Evolutionary conservation across 1,140 invertebrate species (phyloP).

Genomic region (Bombus pyrosoma): DNA sequence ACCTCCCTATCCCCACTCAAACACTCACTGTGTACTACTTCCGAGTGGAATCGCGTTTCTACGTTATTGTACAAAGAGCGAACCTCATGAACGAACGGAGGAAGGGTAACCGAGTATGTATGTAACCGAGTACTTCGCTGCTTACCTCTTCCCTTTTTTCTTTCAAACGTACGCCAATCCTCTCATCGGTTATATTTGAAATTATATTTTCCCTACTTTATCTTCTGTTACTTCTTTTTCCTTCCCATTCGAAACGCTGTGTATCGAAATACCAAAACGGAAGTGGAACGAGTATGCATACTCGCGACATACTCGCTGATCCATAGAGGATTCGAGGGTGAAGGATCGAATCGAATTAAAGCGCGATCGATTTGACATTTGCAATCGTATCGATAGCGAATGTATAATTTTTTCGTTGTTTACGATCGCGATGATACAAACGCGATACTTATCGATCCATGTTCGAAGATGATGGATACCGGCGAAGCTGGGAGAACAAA

Average conservation of each 20-base stretch:
- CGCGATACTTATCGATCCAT: not conserved
- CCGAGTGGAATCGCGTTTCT: slow-evolving; percentile 34
- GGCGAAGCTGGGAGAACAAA: too few relatives aligned
- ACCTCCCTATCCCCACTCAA: slow-evolving; percentile 8
- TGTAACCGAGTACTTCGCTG: not conserved
- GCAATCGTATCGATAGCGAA: too few relatives aligned
- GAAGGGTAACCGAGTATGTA: not conserved
- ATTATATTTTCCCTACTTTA: not conserved
- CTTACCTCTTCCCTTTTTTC: not conserved
- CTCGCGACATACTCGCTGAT: too few relatives aligned
- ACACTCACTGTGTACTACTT: not conserved
- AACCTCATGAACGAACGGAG: not conserved
- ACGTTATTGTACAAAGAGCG: not conserved
- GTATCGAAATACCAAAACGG: too few relatives aligned
- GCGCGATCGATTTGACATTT: too few relatives aligned
- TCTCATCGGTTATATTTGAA: not conserved
- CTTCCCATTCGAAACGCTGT: not conserved
- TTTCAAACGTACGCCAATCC: not conserved
- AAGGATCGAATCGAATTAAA: slow-evolving; percentile 64
- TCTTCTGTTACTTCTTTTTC: not conserved
- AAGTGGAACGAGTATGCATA: too few relatives aligned
- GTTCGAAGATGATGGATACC: not conserved
- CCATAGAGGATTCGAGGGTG: not conserved
- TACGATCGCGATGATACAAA: not conserved
- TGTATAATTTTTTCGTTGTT: not conserved